Percentiles rank a stretch among this genome's conserved stretches.
Conservation (phyloP, 37 sponge, comb jelly and placozoan species). For the Beroe forskalii region DNA sequence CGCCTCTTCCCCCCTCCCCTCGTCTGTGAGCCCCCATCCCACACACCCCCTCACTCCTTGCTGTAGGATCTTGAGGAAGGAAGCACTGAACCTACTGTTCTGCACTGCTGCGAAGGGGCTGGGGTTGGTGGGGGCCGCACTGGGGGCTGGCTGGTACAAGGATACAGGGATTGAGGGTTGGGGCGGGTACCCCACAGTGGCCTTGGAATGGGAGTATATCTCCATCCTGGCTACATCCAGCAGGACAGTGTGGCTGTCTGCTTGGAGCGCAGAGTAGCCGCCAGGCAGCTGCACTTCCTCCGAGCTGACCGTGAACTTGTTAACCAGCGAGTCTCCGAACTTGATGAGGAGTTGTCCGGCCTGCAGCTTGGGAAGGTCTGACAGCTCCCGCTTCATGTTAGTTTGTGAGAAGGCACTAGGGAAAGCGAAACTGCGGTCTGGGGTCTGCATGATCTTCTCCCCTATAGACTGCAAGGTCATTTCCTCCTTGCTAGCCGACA, state of each 20-base stretch:
- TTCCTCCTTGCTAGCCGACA: constrained; percentile 42
- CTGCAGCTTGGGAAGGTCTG: background rate
- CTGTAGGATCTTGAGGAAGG: constrained; percentile 28
- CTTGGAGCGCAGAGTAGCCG: constrained; percentile 2
- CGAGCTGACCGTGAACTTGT: background rate
- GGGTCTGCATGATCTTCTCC: constrained; percentile 5
- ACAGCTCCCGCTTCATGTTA: background rate
- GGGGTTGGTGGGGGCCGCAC: background rate
- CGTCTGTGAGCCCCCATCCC: too few relatives aligned
- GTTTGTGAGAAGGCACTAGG: constrained; percentile 5
- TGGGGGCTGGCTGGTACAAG: background rate
- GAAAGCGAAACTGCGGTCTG: constrained; percentile 30
- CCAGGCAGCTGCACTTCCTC: constrained; percentile 16
- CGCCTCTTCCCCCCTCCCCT: background rate
- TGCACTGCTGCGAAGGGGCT: constrained; percentile 29
- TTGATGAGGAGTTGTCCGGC: constrained; percentile 12
- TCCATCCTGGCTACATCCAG: constrained; percentile 14
- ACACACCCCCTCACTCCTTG: background rate
- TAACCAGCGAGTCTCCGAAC: constrained; percentile 4
- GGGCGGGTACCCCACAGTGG: constrained; percentile 49
- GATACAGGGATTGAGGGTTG: constrained; percentile 12
- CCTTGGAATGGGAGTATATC: background rate
- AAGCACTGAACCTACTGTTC: constrained; percentile 9
- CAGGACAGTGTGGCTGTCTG: background rate
- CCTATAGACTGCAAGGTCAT: constrained; percentile 7